phyloP scores from a whole-genome alignment of 2,888 invertebrate genomes.

The Apoda limacodes region DNA sequence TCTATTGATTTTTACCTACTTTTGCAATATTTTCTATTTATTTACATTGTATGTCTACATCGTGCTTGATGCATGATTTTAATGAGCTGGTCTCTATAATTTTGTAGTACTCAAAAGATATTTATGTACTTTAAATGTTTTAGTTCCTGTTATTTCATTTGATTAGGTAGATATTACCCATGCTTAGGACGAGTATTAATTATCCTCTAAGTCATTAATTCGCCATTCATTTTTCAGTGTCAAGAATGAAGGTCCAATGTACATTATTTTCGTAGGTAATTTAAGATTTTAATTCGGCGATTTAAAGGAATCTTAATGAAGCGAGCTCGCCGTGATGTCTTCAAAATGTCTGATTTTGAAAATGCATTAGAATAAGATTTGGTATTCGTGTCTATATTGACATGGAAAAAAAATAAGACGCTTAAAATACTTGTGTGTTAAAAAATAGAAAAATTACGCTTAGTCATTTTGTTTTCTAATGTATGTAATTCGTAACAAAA shows the following conservation, averaged over 20 bases:
- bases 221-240: slow-evolving; percentile 34
- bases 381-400: slow-evolving; percentile 32
- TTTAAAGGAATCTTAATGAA: slow-evolving; percentile 19
- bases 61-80: slow-evolving; percentile 27
- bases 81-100: slow-evolving; percentile 63
- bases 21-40: not conserved
- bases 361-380: slow-evolving; percentile 33
- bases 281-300: slow-evolving; percentile 45
- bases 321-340: slow-evolving; percentile 34
- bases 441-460: slow-evolving; percentile 61
- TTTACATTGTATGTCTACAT: not conserved
- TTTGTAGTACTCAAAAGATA: slow-evolving; percentile 60
- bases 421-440: slow-evolving; percentile 64
- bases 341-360: slow-evolving; percentile 42
- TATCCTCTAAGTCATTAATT: slow-evolving; percentile 31
- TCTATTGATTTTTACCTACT: not conserved
- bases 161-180: no score
- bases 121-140: slow-evolving; percentile 37
- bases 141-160: slow-evolving; percentile 12
- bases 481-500: slow-evolving; percentile 60
- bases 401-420: slow-evolving; percentile 47
- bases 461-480: slow-evolving; percentile 59
- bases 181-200: slow-evolving; percentile 32
- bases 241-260: slow-evolving; percentile 52
- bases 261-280: slow-evolving; percentile 58